Percentiles rank a stretch among this genome's conserved stretches.
Conservation (phyloP, 2,797 vertebrate genomes). For the Threskiornis aethiopicus region DNA sequence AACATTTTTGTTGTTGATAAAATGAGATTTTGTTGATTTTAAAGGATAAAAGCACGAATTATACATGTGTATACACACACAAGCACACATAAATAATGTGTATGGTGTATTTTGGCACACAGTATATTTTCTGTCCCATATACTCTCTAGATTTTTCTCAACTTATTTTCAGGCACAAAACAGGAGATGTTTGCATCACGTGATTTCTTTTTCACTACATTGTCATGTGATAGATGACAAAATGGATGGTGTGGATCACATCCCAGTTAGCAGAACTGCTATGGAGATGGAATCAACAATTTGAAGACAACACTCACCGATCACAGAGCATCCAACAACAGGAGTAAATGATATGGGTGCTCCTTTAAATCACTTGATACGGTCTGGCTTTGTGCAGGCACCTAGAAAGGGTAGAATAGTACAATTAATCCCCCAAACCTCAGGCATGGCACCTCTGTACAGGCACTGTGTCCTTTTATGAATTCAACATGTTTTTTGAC, state of each 20-base stretch:
- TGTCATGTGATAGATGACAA: not conserved
- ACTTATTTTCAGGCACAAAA: not conserved
- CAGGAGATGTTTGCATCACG: not conserved
- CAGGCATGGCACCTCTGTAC: not conserved
- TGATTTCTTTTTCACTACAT: not conserved
- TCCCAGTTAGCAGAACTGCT: not conserved
- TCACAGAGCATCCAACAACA: accelerated
- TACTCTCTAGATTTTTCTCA: not conserved
- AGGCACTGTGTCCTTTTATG: not conserved
- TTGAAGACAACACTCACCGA: not conserved
- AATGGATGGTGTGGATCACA: accelerated
- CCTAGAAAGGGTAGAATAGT: not conserved
- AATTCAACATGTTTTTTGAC: not conserved
- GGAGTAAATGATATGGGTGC: accelerated
- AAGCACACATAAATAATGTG: not conserved
- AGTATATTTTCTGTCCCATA: not conserved
- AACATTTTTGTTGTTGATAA: not conserved
- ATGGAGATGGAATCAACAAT: not conserved
- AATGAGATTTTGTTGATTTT: not conserved
- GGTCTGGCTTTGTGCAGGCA: not conserved
- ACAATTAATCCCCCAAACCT: not conserved
- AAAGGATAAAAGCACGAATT: not conserved
- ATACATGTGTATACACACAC: not conserved
- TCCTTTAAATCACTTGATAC: not conserved
- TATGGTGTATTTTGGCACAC: not conserved